Base-by-base conservation (phyloP, 2,888 invertebrate genomes). In the Augochlorella aurata region DNA sequence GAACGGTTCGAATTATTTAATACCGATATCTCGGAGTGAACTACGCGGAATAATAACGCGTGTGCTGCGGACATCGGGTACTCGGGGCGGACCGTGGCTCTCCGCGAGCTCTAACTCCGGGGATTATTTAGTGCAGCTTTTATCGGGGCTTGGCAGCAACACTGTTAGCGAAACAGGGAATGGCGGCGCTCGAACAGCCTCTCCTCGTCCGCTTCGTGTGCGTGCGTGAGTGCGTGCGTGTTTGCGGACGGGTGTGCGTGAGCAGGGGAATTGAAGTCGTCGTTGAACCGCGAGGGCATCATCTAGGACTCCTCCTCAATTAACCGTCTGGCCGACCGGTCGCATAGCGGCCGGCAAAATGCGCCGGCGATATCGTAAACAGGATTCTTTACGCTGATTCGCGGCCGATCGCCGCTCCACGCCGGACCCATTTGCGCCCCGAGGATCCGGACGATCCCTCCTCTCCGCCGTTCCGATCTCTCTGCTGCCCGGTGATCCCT, bases 361-460 rank as follows among this genome's bases (percentile, higher is more conserved):
- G 74, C 81, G 47, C 69, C 66, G 78, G 78, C 82, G 81, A 84
- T 87, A 84, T 88, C 88, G 81, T 88, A 88, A 89, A 89, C 74
- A 85, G 78, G 79, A 77, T 84, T 89, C 82, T 89, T 89, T 89
- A 89, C 84, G 89, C 81, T 86, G 79, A 77, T 83, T 83, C 78
- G 77, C 81, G 70, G 76, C 77, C 73, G 82, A 82, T 78, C 83
- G 72, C 72, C 73, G 67, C 76, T 54, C 81, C 79, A 80, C 77
- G 80, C 76, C 47, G 38, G 38, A 38, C 38, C 81, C 83, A 67
- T 78, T 85, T 63, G 16, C 47, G 67, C 24, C 74, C 66, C 38
- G 81, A 16, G 24, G 24, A 0, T 24, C 29, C n/a, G 8, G 9
- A 4, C n/a, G 18, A 5, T 14, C 18, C 52, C 16, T 9, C 16